Evolutionary conservation across 1,140 invertebrate genomes (phyloP), one percentile per base, ranked within the genome.

Genomic region (Kradibia gibbosae): DNA sequence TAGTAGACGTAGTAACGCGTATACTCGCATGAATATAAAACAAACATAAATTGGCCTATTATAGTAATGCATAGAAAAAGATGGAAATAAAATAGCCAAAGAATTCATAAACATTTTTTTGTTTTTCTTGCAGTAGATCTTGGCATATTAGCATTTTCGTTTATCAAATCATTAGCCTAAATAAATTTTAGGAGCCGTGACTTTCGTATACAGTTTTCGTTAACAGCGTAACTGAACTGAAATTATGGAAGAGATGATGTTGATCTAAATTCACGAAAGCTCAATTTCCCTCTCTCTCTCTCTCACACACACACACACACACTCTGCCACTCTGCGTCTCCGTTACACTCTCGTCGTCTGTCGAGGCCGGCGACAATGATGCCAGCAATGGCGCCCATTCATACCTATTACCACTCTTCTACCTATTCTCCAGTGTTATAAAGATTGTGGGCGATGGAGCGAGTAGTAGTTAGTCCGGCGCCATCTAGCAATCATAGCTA

Each of bases 91-190:
- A 50, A 31, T 42, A 48, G 25, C 10, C 7, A 53, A 80, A 31
- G 28, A 75, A 53, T 57, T 80, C 55, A 75, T 80, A 80, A 80
- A 75, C 73, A 80, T 74, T 34, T n/a, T 34, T 42, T 20, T 50
- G 8, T 10, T 62, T 45, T 62, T 36, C 25, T 25, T 62, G 17
- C 31, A 13, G 22, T 74, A 73, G 34, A 74, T 72, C 70, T 65
- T 42, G 5, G 13, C 57, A 17, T 17, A 62, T 53, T 60, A 67
- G n/a, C 53, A 72, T 28, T 53, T 31, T 31, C 25, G 5, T n/a
- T 3, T 36, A 53, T 72, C 25, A 79, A 73, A 80, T 80, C 78
- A 62, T 55, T 60, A 1, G 34, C 50, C 53, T 72, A 73, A 80
- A 80, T 80, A 60, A 80, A 80, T 80, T 72, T 79, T 31, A 50